Conservation (phyloP, 2,888 invertebrate genomes). For the Stegophylla sp. region DNA sequence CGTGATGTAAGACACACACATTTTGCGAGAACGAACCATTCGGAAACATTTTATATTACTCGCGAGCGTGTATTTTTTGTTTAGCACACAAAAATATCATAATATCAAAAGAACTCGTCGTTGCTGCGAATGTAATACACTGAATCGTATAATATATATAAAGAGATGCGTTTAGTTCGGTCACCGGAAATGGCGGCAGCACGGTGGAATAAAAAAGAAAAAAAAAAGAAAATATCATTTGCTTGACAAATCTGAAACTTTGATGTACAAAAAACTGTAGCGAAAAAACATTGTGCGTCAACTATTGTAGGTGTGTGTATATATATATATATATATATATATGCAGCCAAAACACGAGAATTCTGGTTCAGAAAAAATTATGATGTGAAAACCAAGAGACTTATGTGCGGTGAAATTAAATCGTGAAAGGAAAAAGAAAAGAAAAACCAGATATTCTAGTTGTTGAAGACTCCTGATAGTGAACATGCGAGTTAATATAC, state of each 20-base stretch:
- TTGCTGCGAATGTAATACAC: neutral
- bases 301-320: too few species aligned
- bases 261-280: neutral
- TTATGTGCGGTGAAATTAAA: too few species aligned
- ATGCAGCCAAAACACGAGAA: too few species aligned
- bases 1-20: neutral
- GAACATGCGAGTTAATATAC: too few species aligned
- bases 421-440: too few species aligned
- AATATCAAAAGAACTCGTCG: conserved; percentile 27
- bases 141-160: conserved; percentile 12
- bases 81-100: conserved; percentile 14
- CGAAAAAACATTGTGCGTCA: neutral
- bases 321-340: too few species aligned
- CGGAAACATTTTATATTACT: neutral
- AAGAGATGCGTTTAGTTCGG: conserved; percentile 43
- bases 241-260: conserved; percentile 24
- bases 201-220: neutral
- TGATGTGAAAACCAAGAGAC: neutral
- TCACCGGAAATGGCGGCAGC: conserved; percentile 28
- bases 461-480: too few species aligned
- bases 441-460: too few species aligned
- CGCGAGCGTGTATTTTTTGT: neutral
- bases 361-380: too few species aligned
- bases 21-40: conserved; percentile 8
- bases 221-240: neutral